Conservation (phyloP, 1,140 invertebrate genomes). For the Drosophila persimilis region DNA sequence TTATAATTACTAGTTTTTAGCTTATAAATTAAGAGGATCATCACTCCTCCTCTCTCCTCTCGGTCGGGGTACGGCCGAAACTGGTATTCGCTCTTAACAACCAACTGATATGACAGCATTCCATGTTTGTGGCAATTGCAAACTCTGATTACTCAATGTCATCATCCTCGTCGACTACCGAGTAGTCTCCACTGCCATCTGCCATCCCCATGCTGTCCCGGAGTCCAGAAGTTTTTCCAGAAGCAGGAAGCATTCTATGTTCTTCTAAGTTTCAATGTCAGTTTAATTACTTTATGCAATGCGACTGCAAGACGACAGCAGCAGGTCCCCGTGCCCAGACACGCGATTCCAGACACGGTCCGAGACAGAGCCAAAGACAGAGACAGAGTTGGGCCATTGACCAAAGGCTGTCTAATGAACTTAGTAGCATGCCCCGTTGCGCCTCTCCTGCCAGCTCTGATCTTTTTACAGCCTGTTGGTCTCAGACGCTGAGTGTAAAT, state of each 20-base stretch:
- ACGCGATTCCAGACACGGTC: not conserved
- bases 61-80: slow-evolving; percentile 35
- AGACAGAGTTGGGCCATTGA: slow-evolving; percentile 54
- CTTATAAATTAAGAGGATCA: slow-evolving; percentile 81
- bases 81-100: slow-evolving; percentile 61
- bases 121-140: slow-evolving; percentile 72
- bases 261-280: slow-evolving; percentile 80
- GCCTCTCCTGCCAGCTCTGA: slow-evolving; percentile 44
- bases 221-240: slow-evolving; percentile 48
- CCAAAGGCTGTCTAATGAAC: slow-evolving; percentile 70
- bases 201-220: slow-evolving; percentile 31
- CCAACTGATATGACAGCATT: slow-evolving; percentile 75
- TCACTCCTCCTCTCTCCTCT: slow-evolving; percentile 43
- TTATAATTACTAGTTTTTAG: slow-evolving; percentile 81
- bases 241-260: slow-evolving; percentile 80
- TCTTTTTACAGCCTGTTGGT: slow-evolving; percentile 42
- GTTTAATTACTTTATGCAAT: slow-evolving; percentile 81
- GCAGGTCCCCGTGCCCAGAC: slow-evolving; percentile 5
- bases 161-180: slow-evolving; percentile 70
- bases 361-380: too few species aligned
- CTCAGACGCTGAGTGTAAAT: slow-evolving; percentile 43
- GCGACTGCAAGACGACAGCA: slow-evolving; percentile 51
- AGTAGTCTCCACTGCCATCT: slow-evolving; percentile 28
- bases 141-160: slow-evolving; percentile 80
- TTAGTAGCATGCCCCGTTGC: slow-evolving; percentile 39